Percentiles rank a stretch among this genome's conserved stretches.
Evolutionary conservation across 2,797 vertebrate species (phyloP).

Genomic region (Cyprinodon diabolis): DNA sequence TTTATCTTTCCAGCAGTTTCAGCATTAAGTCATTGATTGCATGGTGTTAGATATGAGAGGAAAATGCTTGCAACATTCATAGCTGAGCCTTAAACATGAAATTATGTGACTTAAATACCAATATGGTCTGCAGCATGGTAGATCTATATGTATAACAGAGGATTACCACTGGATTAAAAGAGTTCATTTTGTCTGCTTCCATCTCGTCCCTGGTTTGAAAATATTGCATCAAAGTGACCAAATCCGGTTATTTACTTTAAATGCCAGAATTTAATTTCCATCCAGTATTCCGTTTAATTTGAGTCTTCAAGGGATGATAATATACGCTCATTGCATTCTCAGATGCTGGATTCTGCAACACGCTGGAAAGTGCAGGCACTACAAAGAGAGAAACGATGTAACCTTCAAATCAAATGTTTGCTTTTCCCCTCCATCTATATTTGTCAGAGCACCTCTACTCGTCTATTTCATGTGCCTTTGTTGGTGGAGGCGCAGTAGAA

Average conservation of each 20-base stretch:
- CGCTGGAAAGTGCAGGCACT: neutral
- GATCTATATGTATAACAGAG: neutral
- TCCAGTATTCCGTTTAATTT: neutral
- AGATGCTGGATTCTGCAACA: neutral
- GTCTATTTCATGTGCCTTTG: conserved; percentile 2
- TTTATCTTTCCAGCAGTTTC: neutral
- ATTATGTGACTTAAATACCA: neutral
- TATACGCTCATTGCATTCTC: neutral
- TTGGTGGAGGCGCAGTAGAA: conserved; percentile 9
- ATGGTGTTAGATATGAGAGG: neutral
- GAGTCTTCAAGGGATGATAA: neutral
- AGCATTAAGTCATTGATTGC: neutral
- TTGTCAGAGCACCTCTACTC: conserved; percentile 4
- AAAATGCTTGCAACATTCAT: neutral
- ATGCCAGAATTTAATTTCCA: neutral
- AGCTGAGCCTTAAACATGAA: neutral
- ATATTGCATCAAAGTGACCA: neutral
- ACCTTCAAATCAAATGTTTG: conserved; percentile 16
- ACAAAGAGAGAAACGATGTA: conserved; percentile 4
- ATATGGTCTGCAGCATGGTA: neutral
- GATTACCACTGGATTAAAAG: conserved; percentile 4
- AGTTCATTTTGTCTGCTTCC: neutral
- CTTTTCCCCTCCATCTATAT: conserved; percentile 11
- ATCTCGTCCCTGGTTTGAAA: neutral
- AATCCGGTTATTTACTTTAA: neutral